phyloP scores from a whole-genome alignment of 2,888 invertebrate species.

The Protophormia terraenovae region DNA sequence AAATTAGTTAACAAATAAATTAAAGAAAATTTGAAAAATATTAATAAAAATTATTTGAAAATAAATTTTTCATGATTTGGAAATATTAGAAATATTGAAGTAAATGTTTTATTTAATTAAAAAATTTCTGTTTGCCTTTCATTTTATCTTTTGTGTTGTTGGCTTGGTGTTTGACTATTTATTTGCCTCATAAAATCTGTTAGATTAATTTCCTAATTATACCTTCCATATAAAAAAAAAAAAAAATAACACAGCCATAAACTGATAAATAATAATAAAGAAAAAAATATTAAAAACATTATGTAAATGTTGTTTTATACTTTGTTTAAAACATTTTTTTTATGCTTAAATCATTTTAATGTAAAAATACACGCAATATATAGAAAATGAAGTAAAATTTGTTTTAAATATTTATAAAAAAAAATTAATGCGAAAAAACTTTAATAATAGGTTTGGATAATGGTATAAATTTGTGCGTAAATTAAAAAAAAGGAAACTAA shows the following conservation, averaged over 20 bases:
- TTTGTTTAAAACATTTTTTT: neutral
- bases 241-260: conserved; percentile 47
- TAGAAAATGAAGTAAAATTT: conserved; percentile 31
- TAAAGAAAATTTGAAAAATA: neutral
- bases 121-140: too few relatives aligned
- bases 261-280: conserved; percentile 13
- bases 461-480: too few relatives aligned
- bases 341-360: conserved; percentile 32
- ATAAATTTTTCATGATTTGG: neutral
- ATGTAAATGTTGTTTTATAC: too few relatives aligned
- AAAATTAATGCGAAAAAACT: conserved; percentile 12
- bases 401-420: conserved; percentile 36
- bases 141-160: too few relatives aligned
- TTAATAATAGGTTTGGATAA: too few relatives aligned
- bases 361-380: conserved; percentile 57
- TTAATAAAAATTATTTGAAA: neutral
- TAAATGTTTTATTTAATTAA: too few relatives aligned
- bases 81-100: too few relatives aligned
- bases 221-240: too few relatives aligned
- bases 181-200: conserved; percentile 69
- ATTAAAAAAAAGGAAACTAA: too few relatives aligned
- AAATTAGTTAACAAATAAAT: neutral
- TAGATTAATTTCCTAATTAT: conserved; percentile 72
- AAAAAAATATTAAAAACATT: neutral
- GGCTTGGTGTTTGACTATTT: conserved; percentile 37